Evolutionary conservation across 2,797 vertebrate species (phyloP).

Genomic region (Streptopelia turtur): DNA sequence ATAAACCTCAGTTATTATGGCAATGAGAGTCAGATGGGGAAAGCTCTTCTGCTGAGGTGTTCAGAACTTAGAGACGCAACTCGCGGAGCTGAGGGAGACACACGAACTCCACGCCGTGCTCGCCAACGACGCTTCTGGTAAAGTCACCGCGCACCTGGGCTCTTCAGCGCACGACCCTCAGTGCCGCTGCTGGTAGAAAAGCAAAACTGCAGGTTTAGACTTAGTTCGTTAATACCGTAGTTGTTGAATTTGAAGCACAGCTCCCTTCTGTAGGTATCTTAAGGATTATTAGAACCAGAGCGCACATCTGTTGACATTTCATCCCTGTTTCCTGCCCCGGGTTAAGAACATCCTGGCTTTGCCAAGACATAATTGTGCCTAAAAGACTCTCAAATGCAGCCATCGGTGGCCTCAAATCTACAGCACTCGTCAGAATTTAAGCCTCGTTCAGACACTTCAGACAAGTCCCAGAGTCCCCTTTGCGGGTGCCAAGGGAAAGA

Average conservation of each 20-base stretch:
- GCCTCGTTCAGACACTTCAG: background rate
- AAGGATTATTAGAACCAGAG: background rate
- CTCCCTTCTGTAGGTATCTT: background rate
- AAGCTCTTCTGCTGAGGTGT: background rate
- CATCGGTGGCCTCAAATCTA: background rate
- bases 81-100: background rate
- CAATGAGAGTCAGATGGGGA: constrained; percentile 27
- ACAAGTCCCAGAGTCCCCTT: background rate
- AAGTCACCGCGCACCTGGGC: background rate
- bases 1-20: constrained; percentile 27
- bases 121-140: background rate
- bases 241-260: background rate
- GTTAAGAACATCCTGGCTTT: background rate
- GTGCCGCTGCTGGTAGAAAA: background rate
- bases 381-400: background rate
- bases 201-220: background rate
- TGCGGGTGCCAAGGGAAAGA: background rate
- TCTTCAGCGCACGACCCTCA: background rate
- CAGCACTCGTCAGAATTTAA: background rate
- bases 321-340: background rate
- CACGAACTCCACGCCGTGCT: background rate
- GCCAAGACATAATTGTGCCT: background rate
- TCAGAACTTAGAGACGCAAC: background rate
- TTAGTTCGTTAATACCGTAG: background rate
- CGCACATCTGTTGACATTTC: background rate